Conservation (phyloP, 2,113 vertebrate species). For the Notothenia rossii region DNA sequence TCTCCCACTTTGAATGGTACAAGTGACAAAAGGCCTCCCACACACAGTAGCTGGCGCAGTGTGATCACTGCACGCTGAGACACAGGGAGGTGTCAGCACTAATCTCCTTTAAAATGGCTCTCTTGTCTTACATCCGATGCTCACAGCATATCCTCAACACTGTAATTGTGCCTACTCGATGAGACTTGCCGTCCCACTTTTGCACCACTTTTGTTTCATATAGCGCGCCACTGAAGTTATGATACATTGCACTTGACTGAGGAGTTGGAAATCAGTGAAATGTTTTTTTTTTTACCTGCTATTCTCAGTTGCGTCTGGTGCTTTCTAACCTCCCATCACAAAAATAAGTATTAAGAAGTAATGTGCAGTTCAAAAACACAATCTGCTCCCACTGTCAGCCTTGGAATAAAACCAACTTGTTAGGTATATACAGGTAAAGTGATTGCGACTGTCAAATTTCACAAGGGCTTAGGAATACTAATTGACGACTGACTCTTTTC, state of each 20-base stretch:
- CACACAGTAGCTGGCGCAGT: constrained; percentile 73
- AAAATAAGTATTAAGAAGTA: constrained; percentile 68
- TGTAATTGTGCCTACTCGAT: constrained; percentile 76
- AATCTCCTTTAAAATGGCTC: constrained; percentile 83
- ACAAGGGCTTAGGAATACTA: constrained; percentile 33
- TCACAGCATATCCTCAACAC: constrained; percentile 66
- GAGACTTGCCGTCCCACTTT: constrained; percentile 74
- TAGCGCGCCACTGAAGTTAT: constrained; percentile 60
- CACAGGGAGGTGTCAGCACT: constrained; percentile 79
- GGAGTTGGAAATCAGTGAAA: constrained; percentile 60
- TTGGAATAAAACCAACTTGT: constrained; percentile 57
- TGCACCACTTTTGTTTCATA: constrained; percentile 65
- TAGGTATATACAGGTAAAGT: constrained; percentile 48
- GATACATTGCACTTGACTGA: constrained; percentile 69
- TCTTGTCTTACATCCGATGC: constrained; percentile 77
- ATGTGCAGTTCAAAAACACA: constrained; percentile 61
- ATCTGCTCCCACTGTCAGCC: constrained; percentile 53
- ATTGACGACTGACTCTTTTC: constrained; percentile 50
- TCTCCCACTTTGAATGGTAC: constrained; percentile 80
- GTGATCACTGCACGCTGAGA: constrained; percentile 79
- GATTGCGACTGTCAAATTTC: constrained; percentile 54
- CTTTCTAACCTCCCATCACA: constrained; percentile 71
- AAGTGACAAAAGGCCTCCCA: constrained; percentile 83
- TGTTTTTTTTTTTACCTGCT: constrained; percentile 64
- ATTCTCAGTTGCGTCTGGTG: constrained; percentile 66